phyloP scores from a whole-genome alignment of 2,797 vertebrate species.

The Hipposideros larvatus region DNA sequence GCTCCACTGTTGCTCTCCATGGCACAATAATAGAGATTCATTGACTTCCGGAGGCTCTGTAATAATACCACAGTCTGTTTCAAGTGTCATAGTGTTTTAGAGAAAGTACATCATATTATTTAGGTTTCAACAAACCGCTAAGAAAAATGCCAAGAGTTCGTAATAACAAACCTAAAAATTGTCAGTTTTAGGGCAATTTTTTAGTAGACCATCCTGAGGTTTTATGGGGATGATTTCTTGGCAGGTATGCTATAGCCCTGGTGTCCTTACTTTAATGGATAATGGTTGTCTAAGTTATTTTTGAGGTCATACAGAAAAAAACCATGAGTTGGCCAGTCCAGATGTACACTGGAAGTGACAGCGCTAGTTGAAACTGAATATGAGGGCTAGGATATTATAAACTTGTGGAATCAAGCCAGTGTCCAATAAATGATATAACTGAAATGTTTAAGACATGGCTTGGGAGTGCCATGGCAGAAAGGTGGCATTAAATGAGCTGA shows the following conservation, averaged over 20 bases:
- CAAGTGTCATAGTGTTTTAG: neutral
- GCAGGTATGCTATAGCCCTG: neutral
- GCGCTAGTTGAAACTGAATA: neutral
- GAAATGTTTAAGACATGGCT: slow-evolving; percentile 24
- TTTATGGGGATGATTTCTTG: slow-evolving; percentile 62
- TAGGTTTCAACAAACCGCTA: slow-evolving; percentile 10
- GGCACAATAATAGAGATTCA: neutral
- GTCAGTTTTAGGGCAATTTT: slow-evolving; percentile 26
- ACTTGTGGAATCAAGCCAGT: slow-evolving; percentile 26
- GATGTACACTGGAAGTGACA: neutral
- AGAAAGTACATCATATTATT: neutral
- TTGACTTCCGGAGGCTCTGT: neutral
- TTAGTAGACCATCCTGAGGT: neutral
- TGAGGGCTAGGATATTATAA: slow-evolving; percentile 27
- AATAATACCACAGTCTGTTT: neutral
- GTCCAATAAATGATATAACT: slow-evolving; percentile 12
- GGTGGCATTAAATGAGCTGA: neutral
- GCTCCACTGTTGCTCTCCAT: neutral
- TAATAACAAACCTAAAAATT: neutral
- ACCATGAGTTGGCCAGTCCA: neutral
- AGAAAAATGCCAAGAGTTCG: neutral
- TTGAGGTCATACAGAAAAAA: neutral
- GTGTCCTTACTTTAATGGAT: neutral
- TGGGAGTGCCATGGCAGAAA: slow-evolving; percentile 18
- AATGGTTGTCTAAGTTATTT: slow-evolving; percentile 43